These are phyloP conservation scores for Punctoribates punctum DNA, from an alignment of 2,888 invertebrate genomes.

Conservation along the genomic window DNA sequence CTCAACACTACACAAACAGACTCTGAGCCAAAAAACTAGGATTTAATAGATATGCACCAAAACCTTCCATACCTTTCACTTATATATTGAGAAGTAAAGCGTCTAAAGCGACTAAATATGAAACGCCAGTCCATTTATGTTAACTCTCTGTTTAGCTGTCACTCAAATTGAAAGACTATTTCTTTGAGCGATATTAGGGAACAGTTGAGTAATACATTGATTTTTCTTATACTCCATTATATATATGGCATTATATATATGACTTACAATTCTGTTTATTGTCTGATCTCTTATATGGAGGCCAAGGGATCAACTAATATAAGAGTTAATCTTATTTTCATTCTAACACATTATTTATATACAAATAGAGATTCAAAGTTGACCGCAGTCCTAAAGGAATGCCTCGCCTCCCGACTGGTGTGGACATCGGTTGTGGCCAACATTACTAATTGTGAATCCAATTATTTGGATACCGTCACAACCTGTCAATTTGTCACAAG, in stretches of 20 bases:
- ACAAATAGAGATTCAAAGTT: slow-evolving; percentile 35
- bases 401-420: slow-evolving; percentile 5
- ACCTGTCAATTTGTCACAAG: slow-evolving; percentile 29
- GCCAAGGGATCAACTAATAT: slow-evolving; percentile 27
- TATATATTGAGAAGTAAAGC: background rate
- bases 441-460: slow-evolving; percentile 16
- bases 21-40: background rate
- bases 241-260: background rate
- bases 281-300: background rate
- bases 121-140: slow-evolving; percentile 11
- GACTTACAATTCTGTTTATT: background rate
- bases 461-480: slow-evolving; percentile 24
- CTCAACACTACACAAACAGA: background rate
- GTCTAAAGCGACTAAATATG: slow-evolving; percentile 8
- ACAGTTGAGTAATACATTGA: background rate
- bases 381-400: slow-evolving; percentile 17
- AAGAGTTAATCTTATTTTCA: slow-evolving; percentile 25
- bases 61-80: too few species aligned
- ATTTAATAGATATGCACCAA: background rate
- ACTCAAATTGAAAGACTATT: slow-evolving; percentile 11
- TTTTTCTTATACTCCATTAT: background rate
- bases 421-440: slow-evolving; percentile 30
- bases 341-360: slow-evolving; percentile 4
- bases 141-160: slow-evolving; percentile 21
- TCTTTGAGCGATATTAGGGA: background rate